Percentiles rank a stretch among this genome's conserved stretches.
phyloP scores from a whole-genome alignment of 2,113 vertebrate genomes.

The Aegypius monachus region DNA sequence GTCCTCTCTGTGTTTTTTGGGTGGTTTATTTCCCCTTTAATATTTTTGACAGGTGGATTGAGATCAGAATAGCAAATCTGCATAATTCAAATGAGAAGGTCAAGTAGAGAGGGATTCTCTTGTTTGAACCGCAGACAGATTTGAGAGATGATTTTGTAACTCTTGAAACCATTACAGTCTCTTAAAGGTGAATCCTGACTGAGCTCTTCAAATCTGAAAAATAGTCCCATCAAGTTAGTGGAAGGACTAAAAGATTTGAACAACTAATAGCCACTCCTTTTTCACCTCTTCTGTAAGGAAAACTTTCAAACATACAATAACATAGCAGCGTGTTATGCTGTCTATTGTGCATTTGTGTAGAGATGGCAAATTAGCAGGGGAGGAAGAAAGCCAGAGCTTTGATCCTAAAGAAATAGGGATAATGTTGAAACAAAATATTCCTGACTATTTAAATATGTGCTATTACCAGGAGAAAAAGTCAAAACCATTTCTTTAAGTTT shows the following conservation, averaged over 20 bases:
- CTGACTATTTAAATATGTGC: neutral
- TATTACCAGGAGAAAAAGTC: neutral
- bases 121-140: neutral
- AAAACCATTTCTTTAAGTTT: neutral
- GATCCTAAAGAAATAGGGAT: neutral
- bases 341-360: neutral
- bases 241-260: neutral
- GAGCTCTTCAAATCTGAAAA: neutral
- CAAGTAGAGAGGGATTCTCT: neutral
- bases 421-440: neutral
- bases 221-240: neutral
- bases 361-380: neutral
- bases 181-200: neutral
- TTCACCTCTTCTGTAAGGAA: neutral
- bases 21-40: neutral
- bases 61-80: neutral
- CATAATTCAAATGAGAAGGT: constrained; percentile 9
- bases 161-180: neutral
- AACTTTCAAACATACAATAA: neutral
- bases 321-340: accelerated
- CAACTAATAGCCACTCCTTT: neutral
- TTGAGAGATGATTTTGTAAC: neutral
- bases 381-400: neutral
- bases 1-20: neutral
- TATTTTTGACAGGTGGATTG: neutral